Evolutionary conservation across 2,888 invertebrate genomes (phyloP).

Genomic region (Chirona hameri): DNA sequence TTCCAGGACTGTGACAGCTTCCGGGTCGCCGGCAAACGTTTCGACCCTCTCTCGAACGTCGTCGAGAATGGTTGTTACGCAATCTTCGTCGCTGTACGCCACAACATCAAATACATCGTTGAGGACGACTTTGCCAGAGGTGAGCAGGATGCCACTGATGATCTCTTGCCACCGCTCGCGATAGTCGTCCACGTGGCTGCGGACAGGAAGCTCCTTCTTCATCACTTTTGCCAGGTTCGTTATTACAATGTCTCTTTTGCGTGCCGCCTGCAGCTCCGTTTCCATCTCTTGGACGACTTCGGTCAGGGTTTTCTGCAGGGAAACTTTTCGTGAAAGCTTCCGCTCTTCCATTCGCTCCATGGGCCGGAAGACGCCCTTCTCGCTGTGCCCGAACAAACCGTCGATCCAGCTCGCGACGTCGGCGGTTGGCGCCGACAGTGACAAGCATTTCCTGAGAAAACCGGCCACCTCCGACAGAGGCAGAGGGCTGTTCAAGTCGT

Average conservation of each 20-base stretch:
- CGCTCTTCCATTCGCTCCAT: neutral
- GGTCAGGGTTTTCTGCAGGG: neutral
- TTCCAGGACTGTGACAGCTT: neutral
- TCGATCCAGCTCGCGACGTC: neutral
- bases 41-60: neutral
- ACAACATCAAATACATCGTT: neutral
- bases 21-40: neutral
- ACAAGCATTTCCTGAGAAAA: neutral
- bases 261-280: neutral
- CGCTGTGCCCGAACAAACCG: neutral
- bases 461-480: neutral
- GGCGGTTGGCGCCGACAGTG: neutral
- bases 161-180: neutral
- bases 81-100: neutral
- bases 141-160: neutral
- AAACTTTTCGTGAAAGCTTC: neutral
- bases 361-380: neutral
- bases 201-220: neutral
- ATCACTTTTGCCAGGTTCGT: neutral
- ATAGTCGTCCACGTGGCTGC: conserved; percentile 3
- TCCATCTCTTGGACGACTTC: neutral
- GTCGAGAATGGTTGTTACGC: neutral
- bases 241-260: neutral
- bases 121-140: neutral
- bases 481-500: neutral